Conservation (phyloP, 2,888 invertebrate genomes). For the Drosophila melanocephala region DNA sequence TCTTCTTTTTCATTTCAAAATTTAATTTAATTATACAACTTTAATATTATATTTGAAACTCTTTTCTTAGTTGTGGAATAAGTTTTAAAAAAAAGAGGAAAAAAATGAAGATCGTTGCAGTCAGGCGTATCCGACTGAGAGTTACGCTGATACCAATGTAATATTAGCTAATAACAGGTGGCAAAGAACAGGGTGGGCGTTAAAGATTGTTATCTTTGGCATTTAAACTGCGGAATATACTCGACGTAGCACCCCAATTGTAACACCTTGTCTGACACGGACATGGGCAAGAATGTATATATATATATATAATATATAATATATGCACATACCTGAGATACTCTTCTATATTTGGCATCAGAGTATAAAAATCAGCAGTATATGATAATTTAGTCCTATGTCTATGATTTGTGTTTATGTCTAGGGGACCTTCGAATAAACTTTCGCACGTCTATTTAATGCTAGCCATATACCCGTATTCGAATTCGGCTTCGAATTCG, state of each 20-base stretch:
- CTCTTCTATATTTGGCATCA: not conserved
- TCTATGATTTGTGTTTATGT: not conserved
- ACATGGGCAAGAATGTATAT: not conserved
- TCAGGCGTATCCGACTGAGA: too few relatives aligned
- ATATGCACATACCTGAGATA: not conserved
- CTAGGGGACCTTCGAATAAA: constrained; percentile 28
- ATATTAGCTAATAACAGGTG: not conserved
- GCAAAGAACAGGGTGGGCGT: not conserved
- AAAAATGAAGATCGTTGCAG: too few relatives aligned
- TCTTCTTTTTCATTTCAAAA: not conserved
- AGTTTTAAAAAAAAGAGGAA: not conserved
- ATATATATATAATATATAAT: not conserved
- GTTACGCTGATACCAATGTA: too few relatives aligned
- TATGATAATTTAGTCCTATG: not conserved
- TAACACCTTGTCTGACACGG: too few relatives aligned
- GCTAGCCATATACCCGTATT: constrained; percentile 14
- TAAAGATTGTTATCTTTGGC: too few relatives aligned
- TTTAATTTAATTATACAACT: not conserved
- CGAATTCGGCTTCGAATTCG: not conserved
- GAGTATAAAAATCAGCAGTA: not conserved
- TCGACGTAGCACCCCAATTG: too few relatives aligned
- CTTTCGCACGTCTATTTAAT: not conserved
- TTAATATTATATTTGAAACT: not conserved
- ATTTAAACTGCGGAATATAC: too few relatives aligned
- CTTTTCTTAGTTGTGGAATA: not conserved